These are phyloP conservation scores for Glareola pratincola DNA, from an alignment of 2,113 vertebrate genomes.

Conservation along the genomic window DNA sequence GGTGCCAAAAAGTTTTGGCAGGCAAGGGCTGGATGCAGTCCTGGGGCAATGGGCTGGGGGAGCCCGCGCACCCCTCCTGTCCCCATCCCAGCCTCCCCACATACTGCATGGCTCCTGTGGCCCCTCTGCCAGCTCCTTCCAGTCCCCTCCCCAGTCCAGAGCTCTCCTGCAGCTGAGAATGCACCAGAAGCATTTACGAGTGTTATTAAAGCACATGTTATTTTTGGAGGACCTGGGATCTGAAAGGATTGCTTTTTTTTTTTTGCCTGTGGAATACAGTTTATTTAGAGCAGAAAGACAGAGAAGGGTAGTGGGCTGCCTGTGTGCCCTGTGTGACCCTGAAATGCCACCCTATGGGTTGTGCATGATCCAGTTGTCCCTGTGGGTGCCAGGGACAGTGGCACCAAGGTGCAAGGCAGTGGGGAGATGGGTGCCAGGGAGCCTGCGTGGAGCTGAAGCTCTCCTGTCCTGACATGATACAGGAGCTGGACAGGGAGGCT, in stretches of 20 bases:
- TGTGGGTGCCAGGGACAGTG: not conserved
- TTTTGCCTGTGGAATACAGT: not conserved
- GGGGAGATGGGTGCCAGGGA: not conserved
- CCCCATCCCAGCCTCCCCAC: not conserved
- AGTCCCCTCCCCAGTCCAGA: not conserved
- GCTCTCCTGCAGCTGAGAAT: not conserved
- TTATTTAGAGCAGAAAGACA: not conserved
- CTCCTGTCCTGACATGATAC: not conserved
- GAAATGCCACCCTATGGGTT: not conserved
- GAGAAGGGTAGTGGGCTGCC: not conserved
- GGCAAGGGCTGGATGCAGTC: not conserved
- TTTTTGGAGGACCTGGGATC: not conserved
- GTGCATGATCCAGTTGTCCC: not conserved
- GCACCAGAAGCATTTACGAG: not conserved
- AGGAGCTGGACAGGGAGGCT: not conserved
- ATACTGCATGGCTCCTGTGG: not conserved
- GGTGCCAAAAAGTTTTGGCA: accelerated
- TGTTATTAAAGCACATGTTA: not conserved
- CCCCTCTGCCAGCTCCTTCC: not conserved
- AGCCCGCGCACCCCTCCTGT: not conserved
- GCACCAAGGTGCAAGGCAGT: not conserved
- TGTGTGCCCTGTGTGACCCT: not conserved
- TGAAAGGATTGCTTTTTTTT: not conserved
- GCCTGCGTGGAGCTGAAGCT: not conserved
- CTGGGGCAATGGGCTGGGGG: not conserved